Percentiles rank a stretch among this genome's conserved stretches.
phyloP scores from a whole-genome alignment of 2,797 vertebrate genomes.

The Sebastes kiyomatsui region DNA sequence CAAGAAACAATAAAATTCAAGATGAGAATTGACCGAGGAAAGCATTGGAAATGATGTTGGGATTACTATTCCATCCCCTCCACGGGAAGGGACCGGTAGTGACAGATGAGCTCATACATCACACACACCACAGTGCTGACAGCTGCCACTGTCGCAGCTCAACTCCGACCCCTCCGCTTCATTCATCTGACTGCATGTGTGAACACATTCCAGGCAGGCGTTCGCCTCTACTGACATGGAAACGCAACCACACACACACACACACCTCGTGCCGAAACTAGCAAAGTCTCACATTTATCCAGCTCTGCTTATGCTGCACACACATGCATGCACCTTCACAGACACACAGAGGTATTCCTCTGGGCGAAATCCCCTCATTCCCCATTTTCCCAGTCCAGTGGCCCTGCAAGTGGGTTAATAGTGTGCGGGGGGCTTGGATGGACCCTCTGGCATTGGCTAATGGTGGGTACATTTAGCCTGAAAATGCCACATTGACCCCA shows the following conservation, averaged over 20 bases:
- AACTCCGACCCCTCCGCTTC: conserved; percentile 67
- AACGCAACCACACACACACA: conserved; percentile 7
- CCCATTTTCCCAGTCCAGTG: conserved; percentile 50
- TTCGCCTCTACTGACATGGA: conserved; percentile 34
- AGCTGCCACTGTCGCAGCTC: conserved; percentile 74
- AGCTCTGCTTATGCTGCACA: neutral
- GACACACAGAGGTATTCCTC: conserved; percentile 20
- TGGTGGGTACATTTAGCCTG: conserved; percentile 55
- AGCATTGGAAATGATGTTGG: conserved; percentile 44
- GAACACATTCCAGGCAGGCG: conserved; percentile 47
- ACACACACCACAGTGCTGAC: conserved; percentile 73
- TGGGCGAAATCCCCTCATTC: conserved; percentile 15
- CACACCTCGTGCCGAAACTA: neutral
- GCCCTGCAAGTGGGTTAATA: conserved; percentile 69
- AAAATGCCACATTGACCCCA: conserved; percentile 68
- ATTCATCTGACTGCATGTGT: conserved; percentile 71
- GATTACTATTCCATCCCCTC: conserved; percentile 57
- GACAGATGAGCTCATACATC: conserved; percentile 79
- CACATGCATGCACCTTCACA: neutral
- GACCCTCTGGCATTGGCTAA: conserved; percentile 62
- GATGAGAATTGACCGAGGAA: conserved; percentile 36
- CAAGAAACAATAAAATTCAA: conserved; percentile 33
- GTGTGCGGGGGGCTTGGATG: conserved; percentile 43
- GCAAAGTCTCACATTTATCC: conserved; percentile 28
- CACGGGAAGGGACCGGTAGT: conserved; percentile 35